Conservation (phyloP, 2,797 vertebrate genomes). For the Zenarchopterus dispar region DNA sequence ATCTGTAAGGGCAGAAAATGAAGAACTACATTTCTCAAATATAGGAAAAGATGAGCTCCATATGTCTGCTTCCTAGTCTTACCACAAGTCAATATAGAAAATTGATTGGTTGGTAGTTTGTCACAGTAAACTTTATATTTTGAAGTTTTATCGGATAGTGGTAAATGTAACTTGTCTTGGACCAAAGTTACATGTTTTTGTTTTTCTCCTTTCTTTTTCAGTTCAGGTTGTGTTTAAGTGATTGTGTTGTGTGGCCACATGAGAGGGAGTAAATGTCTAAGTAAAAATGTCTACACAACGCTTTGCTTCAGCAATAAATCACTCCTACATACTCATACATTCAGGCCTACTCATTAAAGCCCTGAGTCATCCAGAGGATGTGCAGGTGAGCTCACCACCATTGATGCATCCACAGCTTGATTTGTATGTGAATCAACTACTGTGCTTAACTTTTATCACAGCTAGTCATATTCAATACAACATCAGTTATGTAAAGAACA, state of each 20-base stretch:
- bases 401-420: constrained; percentile 7
- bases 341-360: constrained; percentile 56
- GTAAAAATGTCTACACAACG: constrained; percentile 10
- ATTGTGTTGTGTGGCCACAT: constrained; percentile 23
- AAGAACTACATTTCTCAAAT: too few species aligned
- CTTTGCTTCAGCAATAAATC: constrained; percentile 54
- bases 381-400: constrained; percentile 51
- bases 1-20: too few species aligned
- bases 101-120: neutral
- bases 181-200: neutral
- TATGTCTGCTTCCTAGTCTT: too few species aligned
- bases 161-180: neutral
- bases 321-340: constrained; percentile 13
- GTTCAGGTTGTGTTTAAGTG: neutral
- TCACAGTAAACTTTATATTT: neutral
- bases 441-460: neutral
- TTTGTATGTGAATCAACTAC: neutral
- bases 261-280: neutral
- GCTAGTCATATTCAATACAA: neutral
- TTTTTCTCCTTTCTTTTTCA: neutral
- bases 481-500: too few species aligned
- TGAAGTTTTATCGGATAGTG: neutral
- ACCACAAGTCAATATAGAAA: too few species aligned
- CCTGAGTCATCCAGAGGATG: constrained; percentile 65
- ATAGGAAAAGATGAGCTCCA: too few species aligned